Evolutionary conservation across 2,888 invertebrate genomes (phyloP), one percentile per base, ranked within the genome.

Genomic region (Anthoptus insignis): DNA sequence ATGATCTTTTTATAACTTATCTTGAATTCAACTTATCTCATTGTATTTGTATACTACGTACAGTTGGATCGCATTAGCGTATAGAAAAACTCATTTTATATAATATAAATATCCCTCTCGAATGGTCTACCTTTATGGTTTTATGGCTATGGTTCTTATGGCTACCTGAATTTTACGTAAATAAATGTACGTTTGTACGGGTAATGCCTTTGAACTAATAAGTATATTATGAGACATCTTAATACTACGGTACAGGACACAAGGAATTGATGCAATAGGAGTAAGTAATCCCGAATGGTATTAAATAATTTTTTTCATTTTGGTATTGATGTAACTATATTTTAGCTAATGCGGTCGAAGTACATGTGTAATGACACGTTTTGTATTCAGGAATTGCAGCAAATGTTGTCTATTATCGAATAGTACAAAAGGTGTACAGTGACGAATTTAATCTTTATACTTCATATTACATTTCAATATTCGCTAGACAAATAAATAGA

Each of bases 371-470:
- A 6, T 32, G 16, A 59, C 21, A 45, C n/a, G n/a, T n/a, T n/a
- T 32, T 56, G 29, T 56, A 29, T 53, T 67, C 56, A 68, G 65
- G 54, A 64, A 66, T 70, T 68, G 65, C 73, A 75, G 73, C 72
- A 68, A 67, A 76, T 76, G 73, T 77, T 77, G 79, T 84, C 81
- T 83, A 81, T 83, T 85, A 82, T 76, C 73, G 65, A 77, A 82
- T 78, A 84, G 84, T 87, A 86, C 86, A 83, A 84, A 74, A 74
- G 65, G n/a, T 57, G 73, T 70, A 72, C 69, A 75, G 76, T 68
- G 67, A 66, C 75, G 73, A 70, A 77, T 76, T 73, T 78, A 75
- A 71, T 45, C 24, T 68, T 56, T 53, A 34, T 47, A 53, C 52
- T 54, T 60, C 24, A 57, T 58, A 39, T 56, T 16, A 50, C 22